Base-by-base conservation (phyloP, 2,797 vertebrate species). In the Acestrorhynchus altus region DNA sequence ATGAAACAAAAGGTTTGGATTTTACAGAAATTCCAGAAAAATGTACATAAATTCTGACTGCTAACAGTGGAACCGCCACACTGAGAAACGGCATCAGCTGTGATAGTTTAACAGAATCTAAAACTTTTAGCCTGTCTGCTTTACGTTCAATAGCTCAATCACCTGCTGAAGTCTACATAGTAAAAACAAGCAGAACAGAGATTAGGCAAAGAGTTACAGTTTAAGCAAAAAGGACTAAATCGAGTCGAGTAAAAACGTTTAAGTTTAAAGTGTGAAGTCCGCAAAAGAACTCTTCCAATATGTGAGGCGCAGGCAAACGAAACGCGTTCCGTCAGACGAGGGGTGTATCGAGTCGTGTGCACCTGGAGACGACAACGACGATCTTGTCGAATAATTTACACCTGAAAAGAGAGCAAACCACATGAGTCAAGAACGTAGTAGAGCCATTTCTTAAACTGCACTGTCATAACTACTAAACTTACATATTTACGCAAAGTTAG, bases 331-430 rank as follows among this genome's bases (percentile, higher is more conserved):
- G 93, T 89, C 92, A 81, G 91, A 93, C 91, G 87, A 88, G 89
- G 85, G 87, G 89, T 84, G 85, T 85, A 92, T 88, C 92, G 90
- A 84, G 89, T 88, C 91, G 89, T 90, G 90, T 89, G 89, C 92
- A 92, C 88, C 93, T 89, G 91, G 90, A 90, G 91, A 89, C 86
- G 83, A 89, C 89, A 89, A 90, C 89, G 89, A 93, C 92, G 92
- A 91, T 91, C 93, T 92, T 92, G 92, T 90, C 88, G 93, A 84
- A 87, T 92, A 94, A 93, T 93, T 92, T 95, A 94, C 93, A 94
- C 94, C 94, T 94, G 93, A 73, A 93, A 94, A 88, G 90, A 94
- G 92, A 94, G 91, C 90, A 94, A 87, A 94, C 88, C 86, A 92
- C 86, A 94, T 81, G 87, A 78, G 88, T 93, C 89, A 94, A 87